phyloP scores from a whole-genome alignment of 2,797 vertebrate genomes.

The Sebastes variabilis region DNA sequence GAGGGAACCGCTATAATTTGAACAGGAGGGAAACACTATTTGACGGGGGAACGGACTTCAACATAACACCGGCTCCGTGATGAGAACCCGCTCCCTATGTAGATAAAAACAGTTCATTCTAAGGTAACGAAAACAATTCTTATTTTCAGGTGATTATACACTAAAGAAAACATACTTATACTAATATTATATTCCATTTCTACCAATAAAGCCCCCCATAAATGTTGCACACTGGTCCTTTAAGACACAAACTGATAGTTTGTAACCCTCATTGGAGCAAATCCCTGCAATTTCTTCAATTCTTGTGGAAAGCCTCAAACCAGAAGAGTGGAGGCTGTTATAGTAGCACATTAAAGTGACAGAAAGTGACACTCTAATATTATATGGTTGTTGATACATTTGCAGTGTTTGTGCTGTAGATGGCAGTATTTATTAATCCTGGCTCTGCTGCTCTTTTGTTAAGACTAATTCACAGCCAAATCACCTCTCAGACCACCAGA shows the following conservation, averaged over 20 bases:
- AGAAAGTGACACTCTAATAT: not conserved
- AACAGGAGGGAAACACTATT: too few species aligned
- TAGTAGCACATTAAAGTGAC: not conserved
- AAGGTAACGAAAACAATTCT: too few species aligned
- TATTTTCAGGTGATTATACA: too few species aligned
- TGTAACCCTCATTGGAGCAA: not conserved
- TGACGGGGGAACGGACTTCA: too few species aligned
- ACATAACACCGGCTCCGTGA: too few species aligned
- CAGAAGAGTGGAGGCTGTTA: not conserved
- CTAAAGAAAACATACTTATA: too few species aligned
- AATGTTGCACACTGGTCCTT: not conserved
- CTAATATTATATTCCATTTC: too few species aligned
- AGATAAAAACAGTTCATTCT: too few species aligned
- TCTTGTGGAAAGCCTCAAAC: not conserved
- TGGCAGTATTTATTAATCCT: conserved; percentile 24
- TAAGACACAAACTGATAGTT: not conserved
- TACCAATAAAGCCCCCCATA: too few species aligned
- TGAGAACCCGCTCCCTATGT: too few species aligned
- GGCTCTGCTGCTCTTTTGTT: not conserved
- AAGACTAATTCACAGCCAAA: not conserved
- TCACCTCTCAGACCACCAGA: not conserved
- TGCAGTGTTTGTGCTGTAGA: conserved; percentile 30
- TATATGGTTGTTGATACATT: not conserved
- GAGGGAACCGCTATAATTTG: too few species aligned
- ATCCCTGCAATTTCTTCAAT: fast-evolving